A percentile compares a stretch with the other conserved stretches of the same genome.
phyloP scores from a whole-genome alignment of 2,797 vertebrate genomes.

The Schizothorax lantsangensis region DNA sequence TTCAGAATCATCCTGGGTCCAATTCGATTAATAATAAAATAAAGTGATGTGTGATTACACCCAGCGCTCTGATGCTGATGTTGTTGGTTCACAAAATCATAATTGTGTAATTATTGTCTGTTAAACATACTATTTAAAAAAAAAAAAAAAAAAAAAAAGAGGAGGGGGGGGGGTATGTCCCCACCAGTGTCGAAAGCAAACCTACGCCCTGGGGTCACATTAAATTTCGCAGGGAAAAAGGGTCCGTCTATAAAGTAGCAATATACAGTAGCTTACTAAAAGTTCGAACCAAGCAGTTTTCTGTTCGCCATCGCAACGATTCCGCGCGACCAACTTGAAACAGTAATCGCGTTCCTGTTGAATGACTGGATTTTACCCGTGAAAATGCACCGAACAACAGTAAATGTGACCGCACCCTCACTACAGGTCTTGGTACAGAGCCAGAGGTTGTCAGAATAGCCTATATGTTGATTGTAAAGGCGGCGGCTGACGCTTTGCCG shows the following conservation, averaged over 20 bases:
- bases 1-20: too few relatives aligned
- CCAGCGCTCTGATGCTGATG: too few relatives aligned
- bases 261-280: neutral
- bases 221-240: too few relatives aligned
- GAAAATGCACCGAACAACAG: neutral
- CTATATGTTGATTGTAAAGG: slow-evolving; percentile 49
- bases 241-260: neutral
- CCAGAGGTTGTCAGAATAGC: slow-evolving; percentile 42
- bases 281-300: neutral
- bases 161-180: too few relatives aligned
- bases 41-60: too few relatives aligned
- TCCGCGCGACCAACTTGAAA: neutral
- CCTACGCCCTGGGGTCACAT: too few relatives aligned
- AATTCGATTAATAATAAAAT: too few relatives aligned
- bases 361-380: neutral
- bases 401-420: neutral
- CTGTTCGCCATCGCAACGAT: neutral
- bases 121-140: too few relatives aligned
- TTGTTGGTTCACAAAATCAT: too few relatives aligned
- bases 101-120: too few relatives aligned
- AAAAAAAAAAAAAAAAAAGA: too few relatives aligned
- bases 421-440: neutral
- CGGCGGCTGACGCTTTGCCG: slow-evolving; percentile 58
- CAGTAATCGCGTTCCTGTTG: neutral
- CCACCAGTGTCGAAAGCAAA: too few relatives aligned